phyloP scores from a whole-genome alignment of 1,140 invertebrate genomes.

The Bombus confusus region DNA sequence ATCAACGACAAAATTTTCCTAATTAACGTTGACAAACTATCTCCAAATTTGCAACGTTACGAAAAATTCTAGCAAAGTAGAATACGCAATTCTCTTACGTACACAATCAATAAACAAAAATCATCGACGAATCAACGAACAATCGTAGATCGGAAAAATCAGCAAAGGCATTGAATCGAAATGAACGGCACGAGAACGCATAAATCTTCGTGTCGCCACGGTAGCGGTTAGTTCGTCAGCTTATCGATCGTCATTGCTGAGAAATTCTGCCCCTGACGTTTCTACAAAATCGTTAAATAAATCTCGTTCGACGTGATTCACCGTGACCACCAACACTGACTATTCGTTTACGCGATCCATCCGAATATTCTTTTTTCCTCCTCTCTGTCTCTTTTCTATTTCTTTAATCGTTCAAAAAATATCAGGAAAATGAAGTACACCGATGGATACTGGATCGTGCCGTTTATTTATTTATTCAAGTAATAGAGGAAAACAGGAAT shows the following conservation, averaged over 20 bases:
- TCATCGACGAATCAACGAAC: not conserved
- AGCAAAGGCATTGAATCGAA: not conserved
- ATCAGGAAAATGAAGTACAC: too few relatives aligned
- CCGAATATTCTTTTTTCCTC: not conserved
- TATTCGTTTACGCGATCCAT: not conserved
- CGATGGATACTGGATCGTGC: too few relatives aligned
- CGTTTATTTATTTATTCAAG: conserved; percentile 7
- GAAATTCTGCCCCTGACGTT: not conserved
- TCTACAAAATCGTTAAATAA: conserved; percentile 8
- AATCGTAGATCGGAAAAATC: not conserved
- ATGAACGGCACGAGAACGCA: not conserved
- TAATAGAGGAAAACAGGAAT: not conserved
- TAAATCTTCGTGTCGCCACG: not conserved
- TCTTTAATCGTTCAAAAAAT: not conserved
- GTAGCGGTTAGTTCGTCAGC: not conserved
- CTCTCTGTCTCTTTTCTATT: not conserved
- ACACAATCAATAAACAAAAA: not conserved
- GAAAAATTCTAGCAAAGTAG: too few relatives aligned
- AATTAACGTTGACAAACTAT: too few relatives aligned
- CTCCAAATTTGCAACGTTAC: too few relatives aligned
- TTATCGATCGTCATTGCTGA: conserved; percentile 20
- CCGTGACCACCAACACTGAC: not conserved
- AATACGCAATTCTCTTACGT: too few relatives aligned
- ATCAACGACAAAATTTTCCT: too few relatives aligned
- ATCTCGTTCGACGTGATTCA: conserved; percentile 15